Percentiles rank a stretch among this genome's conserved stretches.
Evolutionary conservation across 2,113 vertebrate species (phyloP).

Genomic region (Athene cunicularia): DNA sequence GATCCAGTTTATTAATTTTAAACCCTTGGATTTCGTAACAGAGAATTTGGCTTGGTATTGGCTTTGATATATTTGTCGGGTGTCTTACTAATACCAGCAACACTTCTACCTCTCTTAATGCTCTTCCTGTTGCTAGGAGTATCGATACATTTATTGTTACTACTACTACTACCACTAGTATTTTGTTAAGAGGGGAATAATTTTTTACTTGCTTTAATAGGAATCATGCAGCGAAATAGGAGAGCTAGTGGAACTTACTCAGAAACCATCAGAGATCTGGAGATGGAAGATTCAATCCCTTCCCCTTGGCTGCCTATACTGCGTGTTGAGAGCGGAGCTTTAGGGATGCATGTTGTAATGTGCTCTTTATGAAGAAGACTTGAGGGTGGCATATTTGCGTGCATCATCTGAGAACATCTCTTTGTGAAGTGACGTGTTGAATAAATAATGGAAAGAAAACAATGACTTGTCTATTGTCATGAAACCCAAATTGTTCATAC

Average conservation of each 20-base stretch:
- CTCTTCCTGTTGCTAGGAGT: not conserved
- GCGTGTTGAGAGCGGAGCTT: not conserved
- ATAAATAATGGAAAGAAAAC: constrained; percentile 5
- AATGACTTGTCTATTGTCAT: not conserved
- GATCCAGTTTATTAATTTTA: not conserved
- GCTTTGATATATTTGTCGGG: not conserved
- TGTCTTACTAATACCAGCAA: not conserved
- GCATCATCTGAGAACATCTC: not conserved
- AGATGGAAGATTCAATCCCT: not conserved
- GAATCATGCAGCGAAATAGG: not conserved
- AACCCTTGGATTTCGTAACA: not conserved
- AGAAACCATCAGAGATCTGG: not conserved
- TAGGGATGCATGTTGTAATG: not conserved
- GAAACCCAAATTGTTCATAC: not conserved
- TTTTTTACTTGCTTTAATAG: not conserved
- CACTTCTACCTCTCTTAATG: not conserved
- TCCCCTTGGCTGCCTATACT: not conserved
- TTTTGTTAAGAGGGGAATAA: not conserved
- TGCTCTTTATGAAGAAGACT: not conserved
- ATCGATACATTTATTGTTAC: not conserved
- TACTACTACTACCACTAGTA: too few species aligned
- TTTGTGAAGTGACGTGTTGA: not conserved
- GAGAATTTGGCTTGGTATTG: not conserved
- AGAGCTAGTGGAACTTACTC: not conserved
- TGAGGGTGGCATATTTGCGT: not conserved